Evolutionary conservation across 2,113 vertebrate genomes (phyloP), one percentile per base, ranked within the genome.

Genomic region (Noctilio leporinus): DNA sequence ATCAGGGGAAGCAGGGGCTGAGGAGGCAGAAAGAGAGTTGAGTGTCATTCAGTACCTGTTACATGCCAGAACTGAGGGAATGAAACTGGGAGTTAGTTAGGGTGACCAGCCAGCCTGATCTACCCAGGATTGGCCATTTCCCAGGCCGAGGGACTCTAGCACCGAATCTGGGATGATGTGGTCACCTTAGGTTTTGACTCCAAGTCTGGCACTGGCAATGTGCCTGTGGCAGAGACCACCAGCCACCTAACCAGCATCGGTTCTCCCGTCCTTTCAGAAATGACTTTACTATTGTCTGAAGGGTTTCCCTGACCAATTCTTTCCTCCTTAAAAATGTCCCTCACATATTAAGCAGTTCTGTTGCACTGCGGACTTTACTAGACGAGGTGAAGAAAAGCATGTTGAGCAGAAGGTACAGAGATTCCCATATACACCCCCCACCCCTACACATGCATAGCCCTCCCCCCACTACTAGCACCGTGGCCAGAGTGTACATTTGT

Each of bases 21-120:
- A 65, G 3, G 26, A 19, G 73, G 28, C 84, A 19, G 84, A 35
- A 16, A 73, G 24, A 28, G 33, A 40, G 64, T 15, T 0, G 0
- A 3, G n/a, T 40, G 47, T 16, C 22, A 0, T 8, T 43, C 3
- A 2, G 5, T 5, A 5, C 4, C 55, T 2, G 1, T 8, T 22
- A 14, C 2, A 24, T n/a, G 35, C 26, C 33, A 24, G 69, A 53
- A 26, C 26, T 0, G 4, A 83, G 26, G 35, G 16, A 20, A 10
- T 28, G 9, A 30, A 10, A 12, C 51, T 33, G 12, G 14, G 53
- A 65, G 38, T 72, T 0, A 19, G 22, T n/a, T 19, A 17, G 14
- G 10, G 12, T 49, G 67, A 49, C 88, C 28, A 16, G 4, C 2
- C 0, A 3, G 45, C 26, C 15, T 0, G 2, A 24, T 82, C 65